Conservation (phyloP, 2,113 vertebrate species). For the Carlito syrichta region DNA sequence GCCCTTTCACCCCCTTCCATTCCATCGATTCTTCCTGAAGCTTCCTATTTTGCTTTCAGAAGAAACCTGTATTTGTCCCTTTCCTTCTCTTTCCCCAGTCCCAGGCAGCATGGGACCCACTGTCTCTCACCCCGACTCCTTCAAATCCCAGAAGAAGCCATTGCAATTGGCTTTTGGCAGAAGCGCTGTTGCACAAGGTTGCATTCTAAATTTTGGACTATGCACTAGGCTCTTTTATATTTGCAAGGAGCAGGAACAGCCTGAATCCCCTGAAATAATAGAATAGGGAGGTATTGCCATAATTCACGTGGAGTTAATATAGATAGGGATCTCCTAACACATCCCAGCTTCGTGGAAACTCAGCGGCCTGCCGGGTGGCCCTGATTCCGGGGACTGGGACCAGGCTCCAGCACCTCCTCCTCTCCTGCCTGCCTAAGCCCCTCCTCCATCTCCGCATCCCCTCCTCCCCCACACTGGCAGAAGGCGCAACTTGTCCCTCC, state of each 20-base stretch:
- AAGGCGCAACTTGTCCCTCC: neutral
- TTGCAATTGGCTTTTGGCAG: neutral
- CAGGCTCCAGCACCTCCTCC: neutral
- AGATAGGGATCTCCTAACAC: neutral
- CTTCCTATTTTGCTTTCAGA: neutral
- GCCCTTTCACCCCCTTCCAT: neutral
- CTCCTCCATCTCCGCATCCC: neutral
- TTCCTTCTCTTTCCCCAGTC: neutral
- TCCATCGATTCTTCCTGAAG: neutral
- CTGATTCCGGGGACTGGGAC: neutral
- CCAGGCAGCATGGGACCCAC: neutral
- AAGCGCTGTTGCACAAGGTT: neutral
- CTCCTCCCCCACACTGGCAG: neutral
- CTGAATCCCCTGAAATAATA: neutral
- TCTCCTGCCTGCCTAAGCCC: neutral
- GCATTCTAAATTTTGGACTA: neutral
- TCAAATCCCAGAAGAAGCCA: neutral
- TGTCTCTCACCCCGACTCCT: too few species aligned
- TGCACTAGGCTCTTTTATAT: neutral
- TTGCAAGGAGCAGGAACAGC: neutral
- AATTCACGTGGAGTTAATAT: neutral
- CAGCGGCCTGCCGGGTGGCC: too few species aligned
- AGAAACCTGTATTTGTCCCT: neutral
- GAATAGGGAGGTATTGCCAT: neutral
- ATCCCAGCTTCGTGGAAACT: neutral